Evolutionary conservation across 2,113 vertebrate species (phyloP).

Genomic region (Amia ocellicauda): DNA sequence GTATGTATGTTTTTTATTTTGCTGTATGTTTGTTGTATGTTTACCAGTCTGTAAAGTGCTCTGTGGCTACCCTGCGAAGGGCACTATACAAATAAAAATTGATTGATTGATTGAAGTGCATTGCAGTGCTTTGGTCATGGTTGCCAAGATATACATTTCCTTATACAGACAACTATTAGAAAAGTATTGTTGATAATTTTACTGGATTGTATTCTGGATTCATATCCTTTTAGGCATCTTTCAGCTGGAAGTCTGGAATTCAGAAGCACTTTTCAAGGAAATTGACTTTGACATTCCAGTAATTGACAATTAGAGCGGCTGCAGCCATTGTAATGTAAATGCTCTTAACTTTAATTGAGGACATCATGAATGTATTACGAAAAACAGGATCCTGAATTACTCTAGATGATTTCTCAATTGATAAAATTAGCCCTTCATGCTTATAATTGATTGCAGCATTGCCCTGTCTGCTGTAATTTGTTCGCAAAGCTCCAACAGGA

Average conservation of each 20-base stretch:
- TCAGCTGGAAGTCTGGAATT: conserved; percentile 10
- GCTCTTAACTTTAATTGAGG: conserved; percentile 30
- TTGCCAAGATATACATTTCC: too few relatives aligned
- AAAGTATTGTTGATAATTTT: background rate
- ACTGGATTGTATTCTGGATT: background rate
- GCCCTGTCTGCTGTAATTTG: conserved; percentile 30
- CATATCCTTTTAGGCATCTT: background rate
- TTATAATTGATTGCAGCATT: conserved; percentile 23
- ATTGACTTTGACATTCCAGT: conserved; percentile 31
- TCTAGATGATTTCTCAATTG: conserved; percentile 30
- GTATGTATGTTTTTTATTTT: too few relatives aligned
- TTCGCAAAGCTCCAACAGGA: conserved; percentile 4
- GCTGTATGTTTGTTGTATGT: too few relatives aligned
- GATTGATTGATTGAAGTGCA: too few relatives aligned
- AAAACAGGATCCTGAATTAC: conserved; percentile 25
- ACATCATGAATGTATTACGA: conserved; percentile 28
- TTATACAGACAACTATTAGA: too few relatives aligned
- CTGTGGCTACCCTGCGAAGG: too few relatives aligned
- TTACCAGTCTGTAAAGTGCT: too few relatives aligned
- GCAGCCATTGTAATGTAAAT: conserved; percentile 28
- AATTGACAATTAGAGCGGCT: conserved; percentile 29
- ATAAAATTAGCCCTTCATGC: conserved; percentile 29
- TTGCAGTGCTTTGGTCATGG: too few relatives aligned
- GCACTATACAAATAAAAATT: too few relatives aligned
- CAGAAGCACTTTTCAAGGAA: conserved; percentile 14